phyloP scores from a whole-genome alignment of 2,113 vertebrate species.

The Terrapene triunguis region DNA sequence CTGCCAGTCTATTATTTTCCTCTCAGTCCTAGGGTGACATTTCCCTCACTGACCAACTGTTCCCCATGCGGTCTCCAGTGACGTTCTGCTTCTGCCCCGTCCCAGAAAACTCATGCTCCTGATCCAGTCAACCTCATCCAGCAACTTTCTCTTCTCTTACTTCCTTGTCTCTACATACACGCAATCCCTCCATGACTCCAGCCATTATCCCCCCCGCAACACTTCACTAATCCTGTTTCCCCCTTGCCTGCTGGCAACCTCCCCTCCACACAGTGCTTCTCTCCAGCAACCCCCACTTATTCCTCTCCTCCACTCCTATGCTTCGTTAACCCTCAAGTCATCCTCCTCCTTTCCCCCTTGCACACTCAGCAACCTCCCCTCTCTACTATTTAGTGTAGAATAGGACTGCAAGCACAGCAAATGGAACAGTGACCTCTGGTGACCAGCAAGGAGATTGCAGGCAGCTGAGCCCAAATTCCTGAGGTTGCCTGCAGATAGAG shows the following conservation, averaged over 20 bases:
- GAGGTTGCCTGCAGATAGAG: no score
- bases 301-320: not conserved
- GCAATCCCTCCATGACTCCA: not conserved
- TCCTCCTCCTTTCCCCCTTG: not conserved
- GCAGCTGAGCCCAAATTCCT: no score
- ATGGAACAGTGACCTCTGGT: not conserved
- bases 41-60: not conserved
- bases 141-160: not conserved
- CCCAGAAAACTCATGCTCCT: not conserved
- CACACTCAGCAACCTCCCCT: not conserved
- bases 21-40: not conserved
- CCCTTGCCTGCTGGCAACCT: not conserved
- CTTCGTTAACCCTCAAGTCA: not conserved
- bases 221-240: not conserved
- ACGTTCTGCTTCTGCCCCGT: not conserved
- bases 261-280: not conserved
- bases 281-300: not conserved
- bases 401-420: fast-evolving
- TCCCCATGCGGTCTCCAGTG: not conserved
- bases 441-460: not conserved
- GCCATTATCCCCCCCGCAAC: not conserved
- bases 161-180: not conserved
- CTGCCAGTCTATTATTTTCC: not conserved
- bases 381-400: fast-evolving
- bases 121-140: not conserved